phyloP scores from a whole-genome alignment of 2,797 vertebrate genomes.

The Melanotaenia boesemani region DNA sequence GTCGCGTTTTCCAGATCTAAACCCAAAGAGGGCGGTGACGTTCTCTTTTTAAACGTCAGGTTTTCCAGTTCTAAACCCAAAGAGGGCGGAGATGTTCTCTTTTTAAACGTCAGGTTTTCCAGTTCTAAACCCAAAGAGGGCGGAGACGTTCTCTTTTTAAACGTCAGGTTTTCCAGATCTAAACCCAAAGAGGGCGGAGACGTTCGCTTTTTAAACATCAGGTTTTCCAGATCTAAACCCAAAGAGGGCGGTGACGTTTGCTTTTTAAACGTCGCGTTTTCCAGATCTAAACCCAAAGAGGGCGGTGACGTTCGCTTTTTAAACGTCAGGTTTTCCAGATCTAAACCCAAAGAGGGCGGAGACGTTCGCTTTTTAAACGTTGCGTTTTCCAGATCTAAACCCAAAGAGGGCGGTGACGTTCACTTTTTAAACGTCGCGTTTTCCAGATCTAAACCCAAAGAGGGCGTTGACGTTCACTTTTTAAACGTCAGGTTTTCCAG shows the following conservation, averaged over 20 bases:
- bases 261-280: background rate
- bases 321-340: background rate
- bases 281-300: background rate
- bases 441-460: background rate
- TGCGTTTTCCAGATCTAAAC: constrained; percentile 2
- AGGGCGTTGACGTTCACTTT: background rate
- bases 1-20: constrained; percentile 11
- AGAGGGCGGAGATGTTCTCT: too few relatives aligned
- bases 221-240: constrained; percentile 1
- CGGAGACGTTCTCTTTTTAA: background rate
- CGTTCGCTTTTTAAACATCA: too few relatives aligned
- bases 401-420: too few relatives aligned
- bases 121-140: background rate
- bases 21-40: background rate
- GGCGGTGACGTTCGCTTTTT: background rate
- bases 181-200: too few relatives aligned
- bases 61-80: too few relatives aligned
- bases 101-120: too few relatives aligned
- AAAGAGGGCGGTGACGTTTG: too few relatives aligned
- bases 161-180: background rate
- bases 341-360: too few relatives aligned
- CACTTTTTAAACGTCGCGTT: too few relatives aligned
- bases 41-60: background rate
- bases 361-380: too few relatives aligned
- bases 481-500: background rate